phyloP scores from a whole-genome alignment of 2,797 vertebrate genomes.

The Tapirus indicus region DNA sequence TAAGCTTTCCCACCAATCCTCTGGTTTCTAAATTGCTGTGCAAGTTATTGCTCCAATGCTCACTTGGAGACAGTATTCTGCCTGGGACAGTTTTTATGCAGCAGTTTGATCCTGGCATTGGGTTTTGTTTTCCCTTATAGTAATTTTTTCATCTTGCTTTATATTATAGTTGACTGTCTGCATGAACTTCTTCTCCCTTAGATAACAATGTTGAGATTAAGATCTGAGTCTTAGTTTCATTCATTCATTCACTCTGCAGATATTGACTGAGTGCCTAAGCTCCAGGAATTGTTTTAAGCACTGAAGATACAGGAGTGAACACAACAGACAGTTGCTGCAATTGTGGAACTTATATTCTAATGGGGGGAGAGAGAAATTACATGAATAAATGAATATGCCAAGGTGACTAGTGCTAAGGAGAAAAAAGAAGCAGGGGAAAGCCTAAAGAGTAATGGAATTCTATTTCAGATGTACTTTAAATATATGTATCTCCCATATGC shows the following conservation, averaged over 20 bases:
- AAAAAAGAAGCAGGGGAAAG: background rate
- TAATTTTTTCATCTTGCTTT: background rate
- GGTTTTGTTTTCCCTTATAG: background rate
- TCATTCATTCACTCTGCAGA: no score
- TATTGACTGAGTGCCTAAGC: no score
- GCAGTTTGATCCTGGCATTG: background rate
- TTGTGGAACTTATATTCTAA: background rate
- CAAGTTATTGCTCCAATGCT: background rate
- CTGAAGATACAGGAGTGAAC: background rate
- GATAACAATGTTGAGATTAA: background rate
- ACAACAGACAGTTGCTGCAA: fast-evolving
- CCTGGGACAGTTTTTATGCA: background rate
- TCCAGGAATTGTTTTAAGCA: background rate
- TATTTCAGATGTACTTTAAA: background rate
- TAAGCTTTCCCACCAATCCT: background rate
- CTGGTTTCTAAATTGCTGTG: background rate
- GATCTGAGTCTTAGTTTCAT: background rate
- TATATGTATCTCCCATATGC: fast-evolving
- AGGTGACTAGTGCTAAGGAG: background rate
- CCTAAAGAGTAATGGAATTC: background rate
- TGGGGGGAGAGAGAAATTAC: background rate
- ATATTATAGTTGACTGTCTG: background rate
- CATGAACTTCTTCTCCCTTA: background rate
- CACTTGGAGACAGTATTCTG: background rate
- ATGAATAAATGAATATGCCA: background rate